Percentiles rank a stretch among this genome's conserved stretches.
These are phyloP conservation scores for Coelinius sp. DNA, from an alignment of 2,888 invertebrate species.

Conservation along the genomic window DNA sequence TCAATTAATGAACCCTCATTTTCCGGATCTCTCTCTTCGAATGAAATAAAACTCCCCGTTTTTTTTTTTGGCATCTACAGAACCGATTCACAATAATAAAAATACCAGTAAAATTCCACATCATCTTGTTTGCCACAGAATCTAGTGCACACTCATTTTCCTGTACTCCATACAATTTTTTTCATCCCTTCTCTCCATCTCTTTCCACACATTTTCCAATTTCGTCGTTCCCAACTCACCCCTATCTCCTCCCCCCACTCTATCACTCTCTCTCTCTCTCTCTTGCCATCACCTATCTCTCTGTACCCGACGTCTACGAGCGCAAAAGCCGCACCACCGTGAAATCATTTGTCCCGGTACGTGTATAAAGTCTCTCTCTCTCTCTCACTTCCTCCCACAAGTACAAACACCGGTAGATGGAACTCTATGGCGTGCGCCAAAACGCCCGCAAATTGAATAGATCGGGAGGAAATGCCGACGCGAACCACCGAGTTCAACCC, in stretches of 20 bases:
- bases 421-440: constrained; percentile 51
- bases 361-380: not conserved
- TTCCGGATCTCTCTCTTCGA: too few relatives aligned
- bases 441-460: constrained; percentile 63
- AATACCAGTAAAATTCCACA: not conserved
- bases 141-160: too few relatives aligned
- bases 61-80: not conserved
- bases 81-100: not conserved
- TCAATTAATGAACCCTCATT: not conserved
- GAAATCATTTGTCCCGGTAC: constrained; percentile 59
- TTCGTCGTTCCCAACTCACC: not conserved
- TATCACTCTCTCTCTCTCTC: not conserved
- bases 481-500: constrained; percentile 58
- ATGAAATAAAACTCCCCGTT: not conserved
- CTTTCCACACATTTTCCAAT: not conserved
- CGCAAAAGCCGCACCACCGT: constrained; percentile 53
- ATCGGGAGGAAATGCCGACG: constrained; percentile 58
- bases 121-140: not conserved
- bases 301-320: constrained; percentile 50
- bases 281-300: constrained; percentile 17
- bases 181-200: not conserved
- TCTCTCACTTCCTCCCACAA: constrained; percentile 44
- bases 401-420: constrained; percentile 44
- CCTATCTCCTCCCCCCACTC: constrained; percentile 2
- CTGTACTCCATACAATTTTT: too few relatives aligned